Conservation (phyloP, 2,113 vertebrate genomes). For the Plotosus lineatus region DNA sequence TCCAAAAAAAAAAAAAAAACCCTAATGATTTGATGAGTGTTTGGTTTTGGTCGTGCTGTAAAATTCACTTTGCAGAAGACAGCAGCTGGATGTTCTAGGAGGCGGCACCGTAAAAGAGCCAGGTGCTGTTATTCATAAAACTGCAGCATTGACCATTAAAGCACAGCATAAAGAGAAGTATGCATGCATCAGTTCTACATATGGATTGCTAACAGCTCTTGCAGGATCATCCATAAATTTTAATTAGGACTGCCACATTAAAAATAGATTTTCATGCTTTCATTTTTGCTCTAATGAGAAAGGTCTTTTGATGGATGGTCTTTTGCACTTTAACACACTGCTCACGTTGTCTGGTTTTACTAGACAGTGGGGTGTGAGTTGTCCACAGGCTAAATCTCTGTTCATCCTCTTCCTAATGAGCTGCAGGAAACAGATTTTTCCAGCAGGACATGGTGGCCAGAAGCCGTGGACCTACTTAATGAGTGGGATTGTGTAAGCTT, state of each 20-base stretch:
- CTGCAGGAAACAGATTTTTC: conserved; percentile 43
- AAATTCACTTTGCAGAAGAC: conserved; percentile 4
- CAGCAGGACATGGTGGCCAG: conserved; percentile 29
- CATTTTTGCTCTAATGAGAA: conserved; percentile 8
- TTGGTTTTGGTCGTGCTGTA: conserved; percentile 7
- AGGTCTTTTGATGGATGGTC: background rate
- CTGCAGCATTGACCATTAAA: conserved; percentile 22
- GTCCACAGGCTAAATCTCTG: conserved; percentile 25
- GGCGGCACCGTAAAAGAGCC: conserved; percentile 28
- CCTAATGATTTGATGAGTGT: background rate
- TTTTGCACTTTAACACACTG: conserved; percentile 41
- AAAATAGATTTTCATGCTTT: background rate
- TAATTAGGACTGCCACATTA: background rate
- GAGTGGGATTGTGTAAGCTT: conserved; percentile 5
- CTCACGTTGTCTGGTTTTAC: conserved; percentile 62
- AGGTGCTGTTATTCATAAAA: conserved; percentile 38
- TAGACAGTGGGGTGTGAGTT: conserved; percentile 39
- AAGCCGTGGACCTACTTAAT: conserved; percentile 17
- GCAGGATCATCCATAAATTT: background rate
- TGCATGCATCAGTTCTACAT: conserved; percentile 11
- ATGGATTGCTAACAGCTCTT: background rate
- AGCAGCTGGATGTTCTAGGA: conserved; percentile 29
- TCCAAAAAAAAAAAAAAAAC: conserved; percentile 21
- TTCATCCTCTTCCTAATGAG: conserved; percentile 48
- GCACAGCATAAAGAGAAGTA: background rate